A percentile compares a stretch with the other conserved stretches of the same genome.
Conservation (phyloP, 2,888 invertebrate genomes). For the Ichneumoninae sp. region DNA sequence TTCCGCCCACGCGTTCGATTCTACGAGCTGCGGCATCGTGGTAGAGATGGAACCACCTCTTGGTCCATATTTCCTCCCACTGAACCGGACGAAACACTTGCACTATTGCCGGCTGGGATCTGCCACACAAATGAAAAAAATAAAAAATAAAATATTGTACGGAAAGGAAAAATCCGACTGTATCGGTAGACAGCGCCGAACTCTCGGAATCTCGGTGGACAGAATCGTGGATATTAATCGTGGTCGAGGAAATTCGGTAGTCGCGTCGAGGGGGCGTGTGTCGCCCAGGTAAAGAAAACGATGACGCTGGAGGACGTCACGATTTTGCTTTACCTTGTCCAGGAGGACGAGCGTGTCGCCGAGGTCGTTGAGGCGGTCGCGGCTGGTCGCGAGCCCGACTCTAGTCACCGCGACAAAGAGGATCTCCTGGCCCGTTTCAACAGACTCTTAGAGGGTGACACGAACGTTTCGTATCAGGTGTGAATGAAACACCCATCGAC, state of each 20-base stretch:
- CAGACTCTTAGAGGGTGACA: slow-evolving; percentile 76
- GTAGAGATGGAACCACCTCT: slow-evolving; percentile 62
- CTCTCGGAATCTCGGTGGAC: slow-evolving; percentile 1
- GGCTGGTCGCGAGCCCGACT: slow-evolving; percentile 73
- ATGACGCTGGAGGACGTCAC: slow-evolving; percentile 63
- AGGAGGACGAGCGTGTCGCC: slow-evolving; percentile 75
- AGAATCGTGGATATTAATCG: slow-evolving; percentile 20
- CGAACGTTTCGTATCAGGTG: slow-evolving; percentile 57
- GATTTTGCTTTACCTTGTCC: slow-evolving; percentile 72
- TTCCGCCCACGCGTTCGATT: slow-evolving; percentile 1
- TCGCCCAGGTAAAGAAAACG: not conserved
- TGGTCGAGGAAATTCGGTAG: slow-evolving; percentile 48
- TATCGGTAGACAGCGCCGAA: not conserved
- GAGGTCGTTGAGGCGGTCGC: slow-evolving; percentile 76
- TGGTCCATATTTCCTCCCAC: slow-evolving; percentile 25
- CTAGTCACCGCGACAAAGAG: slow-evolving; percentile 78
- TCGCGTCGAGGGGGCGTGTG: slow-evolving; percentile 25
- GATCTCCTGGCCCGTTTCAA: slow-evolving; percentile 80
- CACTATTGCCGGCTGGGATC: slow-evolving; percentile 18
- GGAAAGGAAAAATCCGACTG: not conserved
- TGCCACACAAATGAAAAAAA: not conserved
- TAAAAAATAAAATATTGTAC: not conserved
- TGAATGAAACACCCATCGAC: slow-evolving; percentile 11
- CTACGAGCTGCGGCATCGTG: not conserved
- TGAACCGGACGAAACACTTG: not conserved